Evolutionary conservation across 2,888 invertebrate genomes (phyloP).

Genomic region (Hydraecia micacea): DNA sequence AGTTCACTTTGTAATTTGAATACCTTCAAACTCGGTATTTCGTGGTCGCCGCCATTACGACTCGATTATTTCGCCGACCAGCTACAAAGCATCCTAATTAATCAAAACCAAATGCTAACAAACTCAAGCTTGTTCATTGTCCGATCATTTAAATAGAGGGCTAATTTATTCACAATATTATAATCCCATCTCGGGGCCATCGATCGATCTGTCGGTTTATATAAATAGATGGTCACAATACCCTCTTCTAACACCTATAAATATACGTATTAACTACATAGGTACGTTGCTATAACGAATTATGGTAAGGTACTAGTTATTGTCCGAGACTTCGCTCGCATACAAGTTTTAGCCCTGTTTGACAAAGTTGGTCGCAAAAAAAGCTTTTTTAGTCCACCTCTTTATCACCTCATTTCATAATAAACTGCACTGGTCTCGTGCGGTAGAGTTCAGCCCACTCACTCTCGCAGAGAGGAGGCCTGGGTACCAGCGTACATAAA

Average conservation of each 20-base stretch:
- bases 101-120: conserved; percentile 12
- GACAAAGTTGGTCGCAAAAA: not conserved
- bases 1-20: conserved; percentile 12
- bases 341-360: not conserved
- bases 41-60: not conserved
- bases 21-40: conserved; percentile 7
- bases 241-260: conserved; percentile 35
- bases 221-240: conserved; percentile 46
- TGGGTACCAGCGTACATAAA: no score
- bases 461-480: not conserved
- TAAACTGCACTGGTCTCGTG: not conserved
- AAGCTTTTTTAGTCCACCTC: not conserved
- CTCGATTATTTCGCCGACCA: conserved; percentile 14
- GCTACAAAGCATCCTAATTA: conserved; percentile 15
- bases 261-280: conserved; percentile 12
- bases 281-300: not conserved
- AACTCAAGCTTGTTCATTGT: conserved; percentile 6
- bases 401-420: not conserved
- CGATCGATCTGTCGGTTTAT: conserved; percentile 40
- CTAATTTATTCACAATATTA: conserved; percentile 44
- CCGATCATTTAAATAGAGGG: conserved; percentile 9
- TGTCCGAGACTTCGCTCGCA: not conserved
- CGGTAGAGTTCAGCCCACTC: not conserved
- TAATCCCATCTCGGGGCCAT: conserved; percentile 7
- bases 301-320: conserved; percentile 10